Base-by-base conservation (phyloP, 1,140 invertebrate genomes). In the Eriocheir sinensis region DNA sequence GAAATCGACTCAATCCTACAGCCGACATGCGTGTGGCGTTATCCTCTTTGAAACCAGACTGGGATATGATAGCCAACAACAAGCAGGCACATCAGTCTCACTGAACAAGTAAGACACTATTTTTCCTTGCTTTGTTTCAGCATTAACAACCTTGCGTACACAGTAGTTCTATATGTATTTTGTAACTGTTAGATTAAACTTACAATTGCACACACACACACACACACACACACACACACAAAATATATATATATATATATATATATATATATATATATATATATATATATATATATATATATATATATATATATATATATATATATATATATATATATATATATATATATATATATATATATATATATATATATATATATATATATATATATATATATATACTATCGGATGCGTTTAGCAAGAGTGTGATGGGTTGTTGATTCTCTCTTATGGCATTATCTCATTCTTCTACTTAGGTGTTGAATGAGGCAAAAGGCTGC, bases 41-140 rank as follows among this genome's bases (percentile, higher is more conserved):
- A 36, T 91, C 89, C 89, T 91, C 89, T n/a, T 90, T 48, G 48
- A 91, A 91, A 27, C 86, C 86, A 89, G 86, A 89, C 40, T 91
- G 89, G 89, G 32, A 36, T 36, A 91, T 36, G 89, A 91, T 79
- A 91, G 79, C 36, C 0, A 79, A 36, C 0, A 79, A 79, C 89
- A 85, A 85, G 81, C 81, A 85, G 81, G 81, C 81, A 85, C 81
- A 40, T 30, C 27, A 91, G 36, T 27, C 89, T 72, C 89, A 89
- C 34, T 72, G 89, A 91, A 90, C 44, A 90, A 3, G 89, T 90
- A 90, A 89, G 3, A 89, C 6, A 89, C 86, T 89, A 89, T 48
- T 89, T 89, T 89, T 89, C 36, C 8, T 41, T 89, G 86, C 40
- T 89, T 89, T 41, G 38, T 89, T 89, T 36, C 86, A 89, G 86